phyloP scores from a whole-genome alignment of 2,113 vertebrate species.

The Xiphophorus couchianus region DNA sequence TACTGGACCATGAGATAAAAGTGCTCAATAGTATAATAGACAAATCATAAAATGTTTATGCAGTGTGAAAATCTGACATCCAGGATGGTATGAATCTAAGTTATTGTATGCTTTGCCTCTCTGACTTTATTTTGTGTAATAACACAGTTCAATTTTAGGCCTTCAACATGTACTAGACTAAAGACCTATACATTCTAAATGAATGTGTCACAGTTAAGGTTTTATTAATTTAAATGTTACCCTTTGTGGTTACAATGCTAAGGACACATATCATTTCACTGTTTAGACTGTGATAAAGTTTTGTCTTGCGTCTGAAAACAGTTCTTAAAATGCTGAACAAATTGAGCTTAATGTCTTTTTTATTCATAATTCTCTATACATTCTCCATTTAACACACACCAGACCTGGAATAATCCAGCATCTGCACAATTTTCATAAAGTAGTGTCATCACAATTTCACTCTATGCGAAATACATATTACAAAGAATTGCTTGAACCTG shows the following conservation, averaged over 20 bases:
- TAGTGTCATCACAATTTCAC: too few relatives aligned
- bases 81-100: background rate
- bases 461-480: too few relatives aligned
- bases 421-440: background rate
- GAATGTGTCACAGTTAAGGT: background rate
- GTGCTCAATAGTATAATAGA: background rate
- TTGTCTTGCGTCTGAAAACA: background rate
- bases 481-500: too few relatives aligned
- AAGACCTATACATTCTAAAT: too few relatives aligned
- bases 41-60: background rate
- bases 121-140: background rate
- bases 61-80: background rate
- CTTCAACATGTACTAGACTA: too few relatives aligned
- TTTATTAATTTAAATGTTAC: background rate
- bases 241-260: background rate
- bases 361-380: background rate
- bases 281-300: background rate
- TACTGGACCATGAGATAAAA: slow-evolving; percentile 6
- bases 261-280: too few relatives aligned
- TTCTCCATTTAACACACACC: background rate
- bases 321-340: background rate
- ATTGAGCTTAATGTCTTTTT: background rate
- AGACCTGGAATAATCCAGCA: background rate
- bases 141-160: too few relatives aligned
- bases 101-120: background rate